phyloP scores from a whole-genome alignment of 2,888 invertebrate genomes.

The Mesorhabditis sp. region DNA sequence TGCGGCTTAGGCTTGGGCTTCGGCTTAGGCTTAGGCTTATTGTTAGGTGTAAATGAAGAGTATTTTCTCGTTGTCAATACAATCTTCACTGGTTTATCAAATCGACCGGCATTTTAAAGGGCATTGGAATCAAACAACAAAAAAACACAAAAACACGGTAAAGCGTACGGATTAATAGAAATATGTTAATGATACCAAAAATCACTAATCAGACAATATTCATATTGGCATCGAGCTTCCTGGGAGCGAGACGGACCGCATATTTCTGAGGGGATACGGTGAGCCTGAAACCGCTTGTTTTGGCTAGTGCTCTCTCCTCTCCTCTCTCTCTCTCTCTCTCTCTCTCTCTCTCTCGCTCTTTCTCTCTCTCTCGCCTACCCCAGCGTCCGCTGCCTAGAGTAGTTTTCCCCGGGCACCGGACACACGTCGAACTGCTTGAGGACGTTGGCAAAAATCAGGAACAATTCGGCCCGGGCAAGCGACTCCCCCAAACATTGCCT shows the following conservation, averaged over 20 bases:
- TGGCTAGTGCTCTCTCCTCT: not conserved
- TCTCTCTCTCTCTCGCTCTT: not conserved
- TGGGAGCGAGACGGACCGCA: not conserved
- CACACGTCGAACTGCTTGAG: conserved; percentile 41
- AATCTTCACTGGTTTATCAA: too few relatives aligned
- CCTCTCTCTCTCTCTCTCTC: not conserved
- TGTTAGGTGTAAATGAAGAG: too few relatives aligned
- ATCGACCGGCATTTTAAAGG: too few relatives aligned
- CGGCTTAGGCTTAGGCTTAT: too few relatives aligned
- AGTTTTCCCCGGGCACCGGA: conserved; percentile 16
- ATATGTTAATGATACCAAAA: too few relatives aligned
- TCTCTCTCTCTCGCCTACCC: not conserved
- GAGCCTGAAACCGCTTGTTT: not conserved
- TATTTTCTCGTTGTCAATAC: too few relatives aligned
- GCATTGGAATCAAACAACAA: too few relatives aligned
- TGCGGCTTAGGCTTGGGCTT: too few relatives aligned
- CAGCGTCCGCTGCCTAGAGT: not conserved
- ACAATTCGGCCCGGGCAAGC: conserved; percentile 50
- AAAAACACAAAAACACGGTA: too few relatives aligned
- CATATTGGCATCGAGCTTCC: conserved; percentile 1
- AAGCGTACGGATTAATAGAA: too few relatives aligned
- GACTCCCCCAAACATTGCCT: conserved; percentile 55
- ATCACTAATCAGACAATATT: not conserved
- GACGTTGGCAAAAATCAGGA: conserved; percentile 52
- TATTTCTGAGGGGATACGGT: conserved; percentile 4